Evolutionary conservation across 1,140 invertebrate genomes (phyloP).

Genomic region (Heliconius eleuchia): DNA sequence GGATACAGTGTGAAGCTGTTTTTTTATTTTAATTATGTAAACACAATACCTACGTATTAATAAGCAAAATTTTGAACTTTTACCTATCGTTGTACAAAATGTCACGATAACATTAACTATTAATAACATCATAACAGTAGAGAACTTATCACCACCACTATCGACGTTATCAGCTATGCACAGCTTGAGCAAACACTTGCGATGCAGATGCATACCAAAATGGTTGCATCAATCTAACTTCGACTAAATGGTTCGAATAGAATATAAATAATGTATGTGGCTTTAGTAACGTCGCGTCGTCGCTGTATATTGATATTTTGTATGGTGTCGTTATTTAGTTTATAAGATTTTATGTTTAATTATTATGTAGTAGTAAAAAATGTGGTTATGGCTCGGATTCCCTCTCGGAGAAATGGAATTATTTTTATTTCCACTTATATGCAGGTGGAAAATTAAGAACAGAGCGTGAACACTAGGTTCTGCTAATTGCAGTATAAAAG

Average conservation of each 20-base stretch:
- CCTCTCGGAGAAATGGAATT: too few relatives aligned
- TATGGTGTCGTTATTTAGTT: too few relatives aligned
- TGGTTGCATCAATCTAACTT: slow-evolving; percentile 12
- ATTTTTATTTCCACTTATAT: too few relatives aligned
- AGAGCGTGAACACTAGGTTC: too few relatives aligned
- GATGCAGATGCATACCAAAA: slow-evolving; percentile 4
- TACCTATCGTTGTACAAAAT: not conserved
- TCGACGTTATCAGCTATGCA: not conserved
- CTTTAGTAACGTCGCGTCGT: not conserved
- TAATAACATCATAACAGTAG: not conserved
- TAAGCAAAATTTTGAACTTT: not conserved
- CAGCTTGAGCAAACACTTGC: slow-evolving; percentile 11
- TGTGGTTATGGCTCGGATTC: too few relatives aligned
- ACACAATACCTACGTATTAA: not conserved
- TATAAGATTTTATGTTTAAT: too few relatives aligned
- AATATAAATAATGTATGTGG: slow-evolving; percentile 10
- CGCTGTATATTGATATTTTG: too few relatives aligned
- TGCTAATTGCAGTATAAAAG: too few relatives aligned
- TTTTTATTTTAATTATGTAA: too few relatives aligned
- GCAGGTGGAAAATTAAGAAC: too few relatives aligned
- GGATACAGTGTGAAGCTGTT: too few relatives aligned
- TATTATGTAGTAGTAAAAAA: too few relatives aligned
- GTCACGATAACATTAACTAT: not conserved
- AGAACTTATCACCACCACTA: not conserved
- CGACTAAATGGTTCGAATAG: not conserved